Percentiles rank a stretch among this genome's conserved stretches.
These are phyloP conservation scores for Heliconius aoede DNA, from an alignment of 2,888 invertebrate species.

Conservation along the genomic window DNA sequence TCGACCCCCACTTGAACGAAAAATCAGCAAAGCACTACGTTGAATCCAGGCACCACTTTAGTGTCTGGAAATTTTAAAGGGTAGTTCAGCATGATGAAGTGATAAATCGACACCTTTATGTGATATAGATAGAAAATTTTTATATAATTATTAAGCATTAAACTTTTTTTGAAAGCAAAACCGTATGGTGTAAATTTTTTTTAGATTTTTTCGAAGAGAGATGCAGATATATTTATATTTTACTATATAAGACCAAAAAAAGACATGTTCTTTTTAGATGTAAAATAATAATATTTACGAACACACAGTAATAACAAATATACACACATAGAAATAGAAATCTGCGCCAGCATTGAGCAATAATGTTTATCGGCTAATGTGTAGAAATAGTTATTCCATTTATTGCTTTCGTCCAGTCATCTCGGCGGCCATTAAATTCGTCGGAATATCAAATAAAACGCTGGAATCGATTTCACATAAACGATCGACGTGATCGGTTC, in stretches of 20 bases:
- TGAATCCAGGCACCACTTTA: no score
- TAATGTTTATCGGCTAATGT: constrained; percentile 77
- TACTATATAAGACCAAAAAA: not conserved
- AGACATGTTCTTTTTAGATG: not conserved
- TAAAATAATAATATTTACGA: not conserved
- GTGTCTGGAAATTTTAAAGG: no score
- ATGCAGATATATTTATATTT: not conserved
- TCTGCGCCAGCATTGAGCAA: constrained; percentile 50
- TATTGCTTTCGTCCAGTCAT: constrained; percentile 80
- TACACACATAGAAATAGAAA: constrained; percentile 34
- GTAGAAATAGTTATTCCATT: constrained; percentile 80
- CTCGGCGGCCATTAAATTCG: constrained; percentile 78
- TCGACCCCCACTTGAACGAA: no score
- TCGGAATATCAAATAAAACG: constrained; percentile 81
- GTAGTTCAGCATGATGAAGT: no score
- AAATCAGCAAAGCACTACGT: no score
- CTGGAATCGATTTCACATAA: constrained; percentile 81
- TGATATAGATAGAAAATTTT: no score
- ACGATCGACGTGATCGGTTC: constrained; percentile 78
- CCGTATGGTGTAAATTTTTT: no score
- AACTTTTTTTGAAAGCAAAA: no score
- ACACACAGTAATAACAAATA: not conserved
- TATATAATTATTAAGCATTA: no score
- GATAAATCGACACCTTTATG: no score
- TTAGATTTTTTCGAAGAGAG: no score